Conservation (phyloP, 1,140 invertebrate genomes). For the Drosophila takahashii region DNA sequence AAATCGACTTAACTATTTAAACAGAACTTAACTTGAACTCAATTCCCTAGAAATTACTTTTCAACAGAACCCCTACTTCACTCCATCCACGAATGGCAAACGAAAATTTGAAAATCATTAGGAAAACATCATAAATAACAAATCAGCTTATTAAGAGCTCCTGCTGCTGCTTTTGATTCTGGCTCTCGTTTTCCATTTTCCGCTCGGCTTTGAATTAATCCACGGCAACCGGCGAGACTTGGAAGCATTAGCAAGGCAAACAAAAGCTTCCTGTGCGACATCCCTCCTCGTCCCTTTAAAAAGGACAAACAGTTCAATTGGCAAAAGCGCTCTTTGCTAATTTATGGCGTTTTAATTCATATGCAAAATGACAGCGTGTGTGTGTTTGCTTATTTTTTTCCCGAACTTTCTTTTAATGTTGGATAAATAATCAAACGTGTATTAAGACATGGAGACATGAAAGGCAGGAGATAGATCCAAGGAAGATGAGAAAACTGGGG, state of each 20-base stretch:
- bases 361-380: slow-evolving; percentile 65
- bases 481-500: slow-evolving; percentile 12
- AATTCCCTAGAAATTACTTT: background rate
- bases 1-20: background rate
- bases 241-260: slow-evolving; percentile 62
- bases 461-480: slow-evolving; percentile 33
- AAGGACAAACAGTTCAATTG: slow-evolving; percentile 50
- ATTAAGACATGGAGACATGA: slow-evolving; percentile 35
- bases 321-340: slow-evolving; percentile 60
- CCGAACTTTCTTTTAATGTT: slow-evolving; percentile 61
- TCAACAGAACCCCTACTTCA: background rate
- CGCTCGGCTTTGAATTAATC: slow-evolving; percentile 29
- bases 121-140: slow-evolving; percentile 79
- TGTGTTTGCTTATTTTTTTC: slow-evolving; percentile 27
- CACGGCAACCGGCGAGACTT: slow-evolving; percentile 34
- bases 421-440: slow-evolving; percentile 72
- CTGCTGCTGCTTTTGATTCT: slow-evolving; percentile 12
- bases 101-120: slow-evolving; percentile 55
- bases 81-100: slow-evolving; percentile 3
- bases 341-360: slow-evolving; percentile 84
- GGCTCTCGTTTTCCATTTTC: slow-evolving; percentile 11
- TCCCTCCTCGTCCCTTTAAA: slow-evolving; percentile 1
- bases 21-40: slow-evolving; percentile 3
- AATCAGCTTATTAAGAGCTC: slow-evolving; percentile 78
- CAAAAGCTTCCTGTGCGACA: slow-evolving; percentile 38